Evolutionary conservation across 1,140 invertebrate species (phyloP).

Genomic region (Bombus balteatus): DNA sequence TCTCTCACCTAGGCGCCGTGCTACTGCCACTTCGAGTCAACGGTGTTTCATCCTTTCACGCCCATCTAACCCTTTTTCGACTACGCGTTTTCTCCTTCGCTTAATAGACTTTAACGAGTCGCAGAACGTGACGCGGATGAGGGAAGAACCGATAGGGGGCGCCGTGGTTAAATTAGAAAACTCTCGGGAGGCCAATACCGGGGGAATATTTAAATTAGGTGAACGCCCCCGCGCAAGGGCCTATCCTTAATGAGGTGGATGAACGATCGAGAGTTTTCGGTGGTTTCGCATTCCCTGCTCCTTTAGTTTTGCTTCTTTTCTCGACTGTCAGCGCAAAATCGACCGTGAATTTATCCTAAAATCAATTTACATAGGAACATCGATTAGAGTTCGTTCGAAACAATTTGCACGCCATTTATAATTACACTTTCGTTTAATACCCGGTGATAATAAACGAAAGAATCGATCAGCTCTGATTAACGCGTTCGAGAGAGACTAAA

Average conservation of each 20-base stretch:
- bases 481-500: background rate
- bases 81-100: slow-evolving; percentile 35
- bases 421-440: background rate
- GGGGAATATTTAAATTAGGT: slow-evolving; percentile 66
- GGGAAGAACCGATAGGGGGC: slow-evolving; percentile 38
- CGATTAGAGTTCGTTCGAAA: background rate
- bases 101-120: slow-evolving; percentile 65
- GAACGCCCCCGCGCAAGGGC: slow-evolving; percentile 45
- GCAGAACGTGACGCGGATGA: slow-evolving; percentile 14
- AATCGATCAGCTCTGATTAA: slow-evolving; percentile 9
- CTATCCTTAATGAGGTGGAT: slow-evolving; percentile 62
- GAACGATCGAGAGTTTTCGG: slow-evolving; percentile 64
- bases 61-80: background rate
- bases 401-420: background rate
- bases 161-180: slow-evolving; percentile 69
- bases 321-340: slow-evolving; percentile 34
- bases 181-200: slow-evolving; percentile 44
- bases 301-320: background rate
- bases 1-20: background rate
- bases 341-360: background rate
- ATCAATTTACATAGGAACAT: slow-evolving; percentile 3
- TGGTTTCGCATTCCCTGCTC: slow-evolving; percentile 11
- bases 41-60: background rate
- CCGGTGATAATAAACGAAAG: background rate
- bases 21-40: background rate